phyloP scores from a whole-genome alignment of 2,888 invertebrate species.

The Plebejus melissa region DNA sequence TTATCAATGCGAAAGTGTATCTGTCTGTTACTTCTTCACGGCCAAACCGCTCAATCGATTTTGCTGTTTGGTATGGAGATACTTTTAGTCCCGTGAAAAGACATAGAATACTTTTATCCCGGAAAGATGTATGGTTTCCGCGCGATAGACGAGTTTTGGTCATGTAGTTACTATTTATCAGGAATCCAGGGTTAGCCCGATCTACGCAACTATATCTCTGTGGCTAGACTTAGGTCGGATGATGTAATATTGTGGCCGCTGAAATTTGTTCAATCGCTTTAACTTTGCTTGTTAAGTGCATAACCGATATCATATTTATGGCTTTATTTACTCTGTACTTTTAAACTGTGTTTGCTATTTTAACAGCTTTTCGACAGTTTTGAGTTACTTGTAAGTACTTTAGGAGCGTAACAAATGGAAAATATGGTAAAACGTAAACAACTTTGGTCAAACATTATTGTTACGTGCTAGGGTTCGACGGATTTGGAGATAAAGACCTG shows the following conservation, averaged over 20 bases:
- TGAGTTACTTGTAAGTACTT: not conserved
- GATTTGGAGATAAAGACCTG: no score
- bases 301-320: conserved; percentile 23
- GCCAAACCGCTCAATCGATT: no score
- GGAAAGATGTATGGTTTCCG: no score
- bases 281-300: conserved; percentile 16
- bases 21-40: no score
- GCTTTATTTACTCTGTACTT: conserved; percentile 20
- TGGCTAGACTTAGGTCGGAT: conserved; percentile 16
- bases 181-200: not conserved
- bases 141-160: no score
- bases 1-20: no score
- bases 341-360: conserved; percentile 3
- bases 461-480: no score
- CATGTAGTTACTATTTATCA: not conserved
- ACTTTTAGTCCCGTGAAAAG: no score
- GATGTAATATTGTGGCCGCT: conserved; percentile 23
- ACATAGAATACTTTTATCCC: no score
- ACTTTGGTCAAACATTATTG: no score
- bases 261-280: conserved; percentile 24
- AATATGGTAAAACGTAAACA: not conserved
- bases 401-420: not conserved
- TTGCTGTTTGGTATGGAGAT: no score
- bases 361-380: conserved; percentile 10
- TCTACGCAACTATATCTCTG: not conserved